Evolutionary conservation across 2,113 vertebrate species (phyloP), one percentile per base, ranked within the genome.

Genomic region (Hemibagrus wyckioides): DNA sequence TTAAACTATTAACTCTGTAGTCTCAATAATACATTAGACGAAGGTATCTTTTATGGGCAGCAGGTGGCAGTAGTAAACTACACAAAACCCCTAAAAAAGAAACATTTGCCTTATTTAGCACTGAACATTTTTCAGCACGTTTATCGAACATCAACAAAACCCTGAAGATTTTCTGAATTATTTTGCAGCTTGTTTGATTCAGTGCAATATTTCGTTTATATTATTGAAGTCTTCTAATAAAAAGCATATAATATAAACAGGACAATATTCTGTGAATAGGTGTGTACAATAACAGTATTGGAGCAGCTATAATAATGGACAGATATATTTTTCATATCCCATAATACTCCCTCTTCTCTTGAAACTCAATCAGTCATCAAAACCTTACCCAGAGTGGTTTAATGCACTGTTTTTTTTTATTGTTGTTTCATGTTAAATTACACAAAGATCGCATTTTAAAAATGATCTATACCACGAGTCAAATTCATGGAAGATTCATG

Each of bases 31-130:
- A n/a, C 3, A 87, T 61, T 63, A 52, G 21, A 63, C 7, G 10
- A 36, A 28, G 1, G 11, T 80, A 13, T 50, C 6, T 79, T 14
- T 21, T 59, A 14, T 36, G 33, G 79, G 54, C 85, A 52, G 25
- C 33, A 89, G 88, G 71, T 89, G 88, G 88, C 88, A 86, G 73
- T 87, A 76, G 25, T 81, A 61, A 81, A 75, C 88, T 81, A 65
- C 82, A 41, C 15, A 87, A 77, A 0, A 28, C 56, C 7, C 41
- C 11, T 3, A 1, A 23, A n/a, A n/a, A 44, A 61, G 5, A 14
- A 2, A 65, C 15, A 10, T 50, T 41, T 52, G 44, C n/a, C 61
- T 50, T 83, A 33, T 83, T 48, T 50, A 67, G 17, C 67, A 61
- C 30, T 82, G 23, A 82, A 48, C 6, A 65, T 17, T 82, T 14